Base-by-base conservation (phyloP, 2,888 invertebrate species). In the Hedychridium roseum region DNA sequence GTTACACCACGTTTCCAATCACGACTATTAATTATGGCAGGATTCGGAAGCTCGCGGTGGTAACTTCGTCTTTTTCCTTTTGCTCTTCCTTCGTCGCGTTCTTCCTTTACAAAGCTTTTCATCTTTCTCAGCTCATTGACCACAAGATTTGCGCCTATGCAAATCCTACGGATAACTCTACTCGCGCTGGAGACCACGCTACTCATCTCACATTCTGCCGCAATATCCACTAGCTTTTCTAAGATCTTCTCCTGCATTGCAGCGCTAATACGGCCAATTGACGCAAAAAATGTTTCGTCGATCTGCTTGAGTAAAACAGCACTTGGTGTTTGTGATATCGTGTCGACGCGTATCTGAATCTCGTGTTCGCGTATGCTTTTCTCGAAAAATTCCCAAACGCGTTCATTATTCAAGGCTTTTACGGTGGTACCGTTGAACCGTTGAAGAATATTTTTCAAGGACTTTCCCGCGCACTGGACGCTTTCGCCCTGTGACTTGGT, bases 1-100 rank as follows among this genome's bases (percentile, higher is more conserved):
- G 89, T 87, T 15, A 91, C 85, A 0, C 93, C 92, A 39, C 89
- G 81, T 68, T 86, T 88, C 95, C 95, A 96, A 50, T 86, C 84
- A 0, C 81, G 70, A 0, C 85, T 85, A 60, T 87, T 86, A 0
- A 88, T 80, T 20, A 89, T 80, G 66, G 86, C 85, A n/a, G 84
- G 79, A 36, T 64, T 59, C 0, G 60, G 52, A 1, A 49, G 5
- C 0, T 16, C 12, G 15, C 27, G 44, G 17, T 39, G 14, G 9
- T 38, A 50, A 11, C 52, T 54, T 15, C 44, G 27, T 7, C 45
- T 40, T 16, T 37, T 52, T 14, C 18, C 17, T 6, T 36, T 54
- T 4, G n/a, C 15, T n/a, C 12, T 40, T 23, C 18, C 40, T 14
- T 16, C 3, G 1, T 3, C 2, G 0, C 39, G 15, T 9, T 51